phyloP scores from a whole-genome alignment of 2,797 vertebrate genomes.

The Eremophila alpestris region DNA sequence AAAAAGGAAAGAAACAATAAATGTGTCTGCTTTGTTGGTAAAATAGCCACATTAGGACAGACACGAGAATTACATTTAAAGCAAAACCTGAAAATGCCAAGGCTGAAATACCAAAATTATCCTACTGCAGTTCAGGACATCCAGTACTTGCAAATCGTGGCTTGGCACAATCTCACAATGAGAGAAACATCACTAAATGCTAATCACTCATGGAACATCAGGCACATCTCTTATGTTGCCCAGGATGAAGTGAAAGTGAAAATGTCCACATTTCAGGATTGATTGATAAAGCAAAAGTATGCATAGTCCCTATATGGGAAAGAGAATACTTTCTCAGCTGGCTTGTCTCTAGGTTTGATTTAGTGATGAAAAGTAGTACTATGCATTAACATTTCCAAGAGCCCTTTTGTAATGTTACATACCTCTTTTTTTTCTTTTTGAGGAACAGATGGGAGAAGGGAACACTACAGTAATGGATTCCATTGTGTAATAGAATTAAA shows the following conservation, averaged over 20 bases:
- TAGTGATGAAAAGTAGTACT: neutral
- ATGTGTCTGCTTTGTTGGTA: slow-evolving; percentile 57
- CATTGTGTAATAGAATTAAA: neutral
- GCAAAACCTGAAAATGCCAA: neutral
- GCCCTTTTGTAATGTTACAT: neutral
- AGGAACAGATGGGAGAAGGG: slow-evolving; percentile 29
- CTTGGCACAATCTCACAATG: slow-evolving; percentile 11
- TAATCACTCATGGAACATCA: slow-evolving; percentile 5
- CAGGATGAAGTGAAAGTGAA: slow-evolving; percentile 17
- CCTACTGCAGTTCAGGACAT: slow-evolving; percentile 8
- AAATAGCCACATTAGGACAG: slow-evolving; percentile 57
- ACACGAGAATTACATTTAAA: slow-evolving; percentile 50
- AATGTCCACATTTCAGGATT: neutral
- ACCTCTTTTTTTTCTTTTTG: neutral
- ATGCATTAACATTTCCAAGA: slow-evolving; percentile 34
- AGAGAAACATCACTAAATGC: slow-evolving; percentile 15
- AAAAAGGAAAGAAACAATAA: slow-evolving; percentile 50
- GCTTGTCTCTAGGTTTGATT: slow-evolving; percentile 3
- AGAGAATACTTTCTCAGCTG: neutral
- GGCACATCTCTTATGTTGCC: neutral
- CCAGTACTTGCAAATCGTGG: slow-evolving; percentile 14
- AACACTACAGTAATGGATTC: neutral
- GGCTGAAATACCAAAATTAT: slow-evolving; percentile 13
- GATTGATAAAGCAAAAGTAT: neutral
- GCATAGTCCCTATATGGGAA: neutral